Base-by-base conservation (phyloP, 1,140 invertebrate genomes). In the Saccostrea echinata region DNA sequence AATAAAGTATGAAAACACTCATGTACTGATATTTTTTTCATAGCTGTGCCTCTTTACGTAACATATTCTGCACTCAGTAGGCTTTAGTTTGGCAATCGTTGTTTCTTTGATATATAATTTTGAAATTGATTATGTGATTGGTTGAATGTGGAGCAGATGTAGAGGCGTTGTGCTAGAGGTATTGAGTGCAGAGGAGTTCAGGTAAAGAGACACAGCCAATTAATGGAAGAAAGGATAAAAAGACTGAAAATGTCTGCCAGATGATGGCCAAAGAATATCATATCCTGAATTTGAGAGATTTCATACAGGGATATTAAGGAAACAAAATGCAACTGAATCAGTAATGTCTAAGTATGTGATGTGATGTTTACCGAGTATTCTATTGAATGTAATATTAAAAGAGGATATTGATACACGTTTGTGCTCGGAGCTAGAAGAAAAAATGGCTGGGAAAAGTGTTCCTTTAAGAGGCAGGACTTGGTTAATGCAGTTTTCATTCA, bases 1-100 rank as follows among this genome's bases (percentile, higher is more conserved):
- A 86, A 86, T 86, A 86, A 86, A 86, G 13, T n/a, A 76, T 52
- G 30, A 86, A 76, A 51, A 76, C 64, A 76, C 30, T 76, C n/a
- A 27, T 86, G 35, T 52, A 52, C 33, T 71, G 61, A 71, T 86
- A n/a, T 76, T 24, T 76, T 71, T 86, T 43, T 43, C 21, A 16
- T 84, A 64, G 84, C 68, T 86, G 84, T 86, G 84, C 84, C 84
- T 86, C 61, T 35, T 43, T 24, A 71, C 35, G 16, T 76, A 30
- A 84, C 27, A 76, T 33, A 86, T 86, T 86, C 84, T 86, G 84
- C 84, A 86, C 84, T 86, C 53, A 24, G 9, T 52, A 52, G 24
- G 35, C 21, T 18, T 86, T 21, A 21, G 16, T 30, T 76, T 76
- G 84, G 43, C 35, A 86, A 52, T 21, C 18, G 24, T 33, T 76